A percentile compares a stretch with the other conserved stretches of the same genome.
Evolutionary conservation across 2,113 vertebrate species (phyloP).

Genomic region (Pholis gunnellus): DNA sequence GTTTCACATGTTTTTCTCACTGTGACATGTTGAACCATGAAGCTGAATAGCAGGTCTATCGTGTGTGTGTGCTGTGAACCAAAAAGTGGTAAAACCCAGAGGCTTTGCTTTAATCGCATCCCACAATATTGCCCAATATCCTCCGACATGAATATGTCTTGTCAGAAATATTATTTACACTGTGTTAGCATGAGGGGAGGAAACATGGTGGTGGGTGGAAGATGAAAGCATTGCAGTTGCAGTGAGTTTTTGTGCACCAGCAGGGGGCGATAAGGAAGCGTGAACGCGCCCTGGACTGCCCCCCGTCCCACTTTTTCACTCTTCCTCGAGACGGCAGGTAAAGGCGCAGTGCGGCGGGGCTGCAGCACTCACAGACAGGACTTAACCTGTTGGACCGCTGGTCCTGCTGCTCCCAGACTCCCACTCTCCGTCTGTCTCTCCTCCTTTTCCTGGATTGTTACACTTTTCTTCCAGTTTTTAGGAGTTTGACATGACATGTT

Average conservation of each 20-base stretch:
- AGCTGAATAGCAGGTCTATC: too few species aligned
- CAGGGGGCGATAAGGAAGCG: slow-evolving; percentile 42
- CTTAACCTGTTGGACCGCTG: slow-evolving; percentile 11
- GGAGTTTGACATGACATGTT: slow-evolving; percentile 50
- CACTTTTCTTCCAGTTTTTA: slow-evolving; percentile 1
- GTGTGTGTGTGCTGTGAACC: neutral
- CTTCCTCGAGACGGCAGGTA: slow-evolving; percentile 1
- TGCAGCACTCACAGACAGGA: slow-evolving; percentile 27
- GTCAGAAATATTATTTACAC: neutral
- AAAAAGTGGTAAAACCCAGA: neutral
- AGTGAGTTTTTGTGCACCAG: neutral
- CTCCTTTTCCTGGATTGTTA: slow-evolving; percentile 1
- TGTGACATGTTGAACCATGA: neutral
- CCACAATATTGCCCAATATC: neutral
- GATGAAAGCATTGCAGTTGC: neutral
- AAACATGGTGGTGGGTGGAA: neutral
- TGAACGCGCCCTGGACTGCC: neutral
- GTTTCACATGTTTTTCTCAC: neutral
- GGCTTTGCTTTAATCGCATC: neutral
- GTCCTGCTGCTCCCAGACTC: neutral
- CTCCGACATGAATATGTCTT: neutral
- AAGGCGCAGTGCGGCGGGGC: slow-evolving; percentile 28
- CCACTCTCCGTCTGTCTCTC: neutral
- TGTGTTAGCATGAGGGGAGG: neutral
- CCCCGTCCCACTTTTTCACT: slow-evolving; percentile 1